Evolutionary conservation across 2,888 invertebrate species (phyloP), one percentile per base, ranked within the genome.

Genomic region (Ennomos quercinarius): DNA sequence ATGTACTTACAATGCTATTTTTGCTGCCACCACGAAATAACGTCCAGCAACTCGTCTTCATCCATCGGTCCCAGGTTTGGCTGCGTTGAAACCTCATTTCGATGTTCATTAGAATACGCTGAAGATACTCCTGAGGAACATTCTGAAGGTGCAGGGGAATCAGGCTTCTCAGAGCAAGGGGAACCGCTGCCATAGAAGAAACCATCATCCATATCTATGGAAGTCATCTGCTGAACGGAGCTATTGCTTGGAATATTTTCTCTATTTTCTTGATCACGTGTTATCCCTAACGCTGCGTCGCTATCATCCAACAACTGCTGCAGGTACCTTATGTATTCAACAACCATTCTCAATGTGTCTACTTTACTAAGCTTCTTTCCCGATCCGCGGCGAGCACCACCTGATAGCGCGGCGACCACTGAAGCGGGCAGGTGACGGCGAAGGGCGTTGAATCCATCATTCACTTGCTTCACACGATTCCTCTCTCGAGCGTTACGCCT

Each of bases 391-490:
- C 96, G 94, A 8, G 95, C 94, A 57, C 93, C 93, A 65, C 94
- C 94, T 64, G 84, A 93, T 63, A 96, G 81, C 0, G 95, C 95
- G 60, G 96, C 95, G 41, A 96, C 96, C 4, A 97, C 95, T 27
- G 95, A 95, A 57, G 96, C 95, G 0, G 98, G 98, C 74, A 98
- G 95, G 87, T 98, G 98, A 74, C 97, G 96, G 41, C 98, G 94
- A 9, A 98, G 93, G 44, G 97, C 97, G 52, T 97, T 96, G 83
- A 98, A 98, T 64, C 98, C 98, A 83, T 97, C 97, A 91, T 98
- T 98, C 80, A 98, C 98, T 94, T 98, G 98, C 86, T 98, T 98
- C 62, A 98, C 98, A 68, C 99, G 95, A 84, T 99, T 99, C 67
- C 99, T 93, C 89, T 99, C 99, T 10, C 99, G 94, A 13, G 98